Evolutionary conservation across 1,140 invertebrate species (phyloP).

Genomic region (Drosophila pruinosa): DNA sequence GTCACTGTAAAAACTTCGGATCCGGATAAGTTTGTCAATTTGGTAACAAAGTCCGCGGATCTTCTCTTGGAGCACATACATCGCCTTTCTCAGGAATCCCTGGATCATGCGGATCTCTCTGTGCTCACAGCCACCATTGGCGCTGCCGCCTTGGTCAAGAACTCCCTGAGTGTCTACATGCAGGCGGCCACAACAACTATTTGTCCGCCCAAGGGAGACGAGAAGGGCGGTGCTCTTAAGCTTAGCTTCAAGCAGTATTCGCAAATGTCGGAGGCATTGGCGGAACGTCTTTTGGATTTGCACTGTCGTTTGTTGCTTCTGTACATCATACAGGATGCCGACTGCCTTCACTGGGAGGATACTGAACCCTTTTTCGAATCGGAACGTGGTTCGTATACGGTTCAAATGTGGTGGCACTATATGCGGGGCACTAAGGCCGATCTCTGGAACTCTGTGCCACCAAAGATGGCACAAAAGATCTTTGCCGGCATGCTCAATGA

Average conservation of each 20-base stretch:
- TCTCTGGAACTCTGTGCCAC: constrained; percentile 91
- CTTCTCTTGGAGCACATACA: constrained; percentile 89
- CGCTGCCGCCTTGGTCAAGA: constrained; percentile 89
- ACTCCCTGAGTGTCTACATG: constrained; percentile 88
- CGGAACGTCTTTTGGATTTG: constrained; percentile 89
- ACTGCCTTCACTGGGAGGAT: constrained; percentile 88
- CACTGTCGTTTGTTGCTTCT: constrained; percentile 89
- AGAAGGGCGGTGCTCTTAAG: constrained; percentile 82
- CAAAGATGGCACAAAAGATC: constrained; percentile 90
- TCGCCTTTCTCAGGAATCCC: constrained; percentile 89
- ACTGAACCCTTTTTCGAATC: constrained; percentile 86
- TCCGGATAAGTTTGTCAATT: constrained; percentile 88
- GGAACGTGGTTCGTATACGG: constrained; percentile 88
- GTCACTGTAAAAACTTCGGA: constrained; percentile 88
- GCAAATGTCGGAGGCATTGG: constrained; percentile 91
- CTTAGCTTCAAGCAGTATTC: constrained; percentile 89
- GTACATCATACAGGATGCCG: constrained; percentile 90
- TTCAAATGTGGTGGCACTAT: constrained; percentile 94
- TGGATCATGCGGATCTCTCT: constrained; percentile 91
- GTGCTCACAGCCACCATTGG: constrained; percentile 90
- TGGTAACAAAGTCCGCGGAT: constrained; percentile 88
- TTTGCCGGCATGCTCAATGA: constrained; percentile 92
- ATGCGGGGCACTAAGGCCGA: constrained; percentile 91
- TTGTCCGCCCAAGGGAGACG: constrained; percentile 79
- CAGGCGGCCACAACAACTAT: constrained; percentile 74